Base-by-base conservation (phyloP, 2,888 invertebrate species). In the Phorcus lineatus region DNA sequence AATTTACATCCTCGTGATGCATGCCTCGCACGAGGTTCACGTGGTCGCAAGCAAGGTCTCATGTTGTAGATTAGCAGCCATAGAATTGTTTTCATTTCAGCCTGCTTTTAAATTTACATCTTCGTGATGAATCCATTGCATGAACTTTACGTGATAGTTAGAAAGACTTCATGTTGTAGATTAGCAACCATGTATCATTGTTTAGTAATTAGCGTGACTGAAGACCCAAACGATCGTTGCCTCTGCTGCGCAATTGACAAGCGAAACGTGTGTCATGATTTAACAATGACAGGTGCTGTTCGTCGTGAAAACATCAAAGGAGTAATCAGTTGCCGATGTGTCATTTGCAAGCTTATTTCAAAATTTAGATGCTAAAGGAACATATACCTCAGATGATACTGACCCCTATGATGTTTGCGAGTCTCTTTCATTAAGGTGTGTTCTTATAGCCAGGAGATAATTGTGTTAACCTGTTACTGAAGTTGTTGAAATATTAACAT, bases 271-370 rank as follows among this genome's bases (percentile, higher is more conserved):
- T 28, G 62, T 62, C 62, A 24, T 62, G 62, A 62, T 62, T 62
- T 62, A 62, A 62, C 19, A 62, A 13, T 62, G 62, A 62, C 62
- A 62, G 62, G 62, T 62, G 62, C 62, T 62, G 62, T 24, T 16
- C 16, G 62, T 28, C 19, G 22, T 6, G 62, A 19, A 62, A 16
- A 62, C 62, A 28, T 62, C 62, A 62, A 62, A 62, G 62, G 28
- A 0, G 24, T 62, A 24, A 28, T 24, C 62, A 28, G 62, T 28
- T 28, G 62, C 28, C 28, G 62, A 62, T 28, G 62, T 62, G 62
- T 62, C 62, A 62, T 62, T 62, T 62, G 28, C 28, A 17, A 62
- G 28, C 62, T 62, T 62, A 62, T 62, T 62, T 62, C 62, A 62
- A 62, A 62, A 62, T 62, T 62, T 62, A 24, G 16, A 28, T 24